Conservation (phyloP, 2,113 vertebrate species). For the Lamprologus sp. region DNA sequence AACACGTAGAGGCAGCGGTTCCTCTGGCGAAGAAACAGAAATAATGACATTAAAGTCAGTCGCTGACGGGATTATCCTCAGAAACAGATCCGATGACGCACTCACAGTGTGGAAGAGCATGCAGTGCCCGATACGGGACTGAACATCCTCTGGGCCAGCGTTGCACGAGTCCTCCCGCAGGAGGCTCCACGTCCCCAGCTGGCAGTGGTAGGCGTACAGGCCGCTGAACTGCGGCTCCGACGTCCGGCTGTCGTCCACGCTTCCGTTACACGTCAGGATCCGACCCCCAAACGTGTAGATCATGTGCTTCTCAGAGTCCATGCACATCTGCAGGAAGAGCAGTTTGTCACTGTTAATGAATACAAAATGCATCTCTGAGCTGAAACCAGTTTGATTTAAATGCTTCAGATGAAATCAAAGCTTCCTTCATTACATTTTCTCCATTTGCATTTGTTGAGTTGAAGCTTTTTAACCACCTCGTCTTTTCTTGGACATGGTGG, state of each 20-base stretch:
- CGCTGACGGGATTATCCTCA: neutral
- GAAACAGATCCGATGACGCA: neutral
- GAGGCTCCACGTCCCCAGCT: constrained; percentile 86
- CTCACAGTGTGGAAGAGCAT: constrained; percentile 92
- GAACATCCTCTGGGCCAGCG: constrained; percentile 94
- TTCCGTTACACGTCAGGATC: constrained; percentile 94
- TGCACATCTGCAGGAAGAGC: constrained; percentile 84
- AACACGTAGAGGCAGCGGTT: constrained; percentile 97
- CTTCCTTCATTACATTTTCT: neutral
- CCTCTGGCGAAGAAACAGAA: constrained; percentile 69
- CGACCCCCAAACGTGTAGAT: constrained; percentile 97
- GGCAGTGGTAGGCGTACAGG: constrained; percentile 91
- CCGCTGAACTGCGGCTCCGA: constrained; percentile 97
- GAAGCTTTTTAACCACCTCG: neutral
- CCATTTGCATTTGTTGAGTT: neutral
- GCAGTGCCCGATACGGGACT: constrained; percentile 97
- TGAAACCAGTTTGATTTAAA: neutral
- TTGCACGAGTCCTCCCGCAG: constrained; percentile 96
- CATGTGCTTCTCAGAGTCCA: constrained; percentile 99
- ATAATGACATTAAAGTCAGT: neutral
- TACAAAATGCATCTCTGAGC: neutral
- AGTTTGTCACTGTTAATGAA: neutral
- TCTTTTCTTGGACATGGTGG: neutral
- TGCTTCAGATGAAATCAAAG: neutral
- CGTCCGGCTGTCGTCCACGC: constrained; percentile 89